Evolutionary conservation across 2,888 invertebrate species (phyloP), one percentile per base, ranked within the genome.

Genomic region (Clepsis dumicolana): DNA sequence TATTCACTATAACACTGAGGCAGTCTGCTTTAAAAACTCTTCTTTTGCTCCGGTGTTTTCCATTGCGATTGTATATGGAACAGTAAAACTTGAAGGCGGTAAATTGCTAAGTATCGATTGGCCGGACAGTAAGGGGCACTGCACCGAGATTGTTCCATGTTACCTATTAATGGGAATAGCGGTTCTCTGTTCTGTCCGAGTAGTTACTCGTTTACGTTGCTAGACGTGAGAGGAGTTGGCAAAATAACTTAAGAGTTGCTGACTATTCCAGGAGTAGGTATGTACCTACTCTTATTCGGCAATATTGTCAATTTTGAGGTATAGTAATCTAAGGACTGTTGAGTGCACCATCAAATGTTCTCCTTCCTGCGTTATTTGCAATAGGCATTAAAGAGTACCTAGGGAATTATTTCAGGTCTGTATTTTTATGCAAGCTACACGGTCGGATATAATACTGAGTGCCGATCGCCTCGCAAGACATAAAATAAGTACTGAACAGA

Each of bases 71-170:
- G 79, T 75, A 77, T 80, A 80, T 80, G 77, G 76, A 78, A 70
- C 71, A 78, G 75, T 79, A 80, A 77, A 81, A 81, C 77, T 79
- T 75, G 75, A 84, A 75, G 79, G 82, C 78, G 78, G 76, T 88
- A 85, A 84, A 86, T 85, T 84, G 86, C 84, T 84, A 79, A 87
- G 81, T 89, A 89, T 89, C 83, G 90, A 91, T 89, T 85, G 77
- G 75, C 78, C 74, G 73, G 76, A 79, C 76, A 78, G 80, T 77
- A 81, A 82, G 82, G 86, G 84, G 80, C 82, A 83, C 77, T 86
- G 87, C 80, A 83, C 84, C 70, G 79, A 83, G 83, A 84, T 84
- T 86, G 83, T 80, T 77, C 74, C 75, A 72, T 80, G 78, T 86
- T 85, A 86, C 74, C 75, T 87, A 85, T 85, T 86, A 83, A 87